Percentiles rank a stretch among this genome's conserved stretches.
Evolutionary conservation across 1,140 invertebrate genomes (phyloP).

Genomic region (Lordiphosa stackelbergi): DNA sequence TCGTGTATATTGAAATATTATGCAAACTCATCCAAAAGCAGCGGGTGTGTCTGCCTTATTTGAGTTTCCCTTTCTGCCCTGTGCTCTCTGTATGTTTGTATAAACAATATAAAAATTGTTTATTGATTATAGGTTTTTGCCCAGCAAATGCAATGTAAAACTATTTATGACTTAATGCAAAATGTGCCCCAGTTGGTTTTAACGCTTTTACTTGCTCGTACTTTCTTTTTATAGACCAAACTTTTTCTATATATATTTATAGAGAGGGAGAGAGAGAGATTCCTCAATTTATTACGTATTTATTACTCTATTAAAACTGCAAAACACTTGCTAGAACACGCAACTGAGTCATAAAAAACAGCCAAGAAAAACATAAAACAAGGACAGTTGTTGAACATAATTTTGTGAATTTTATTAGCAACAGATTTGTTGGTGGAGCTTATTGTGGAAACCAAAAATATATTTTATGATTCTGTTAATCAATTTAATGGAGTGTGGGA

Average conservation of each 20-base stretch:
- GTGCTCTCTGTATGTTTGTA: too few relatives aligned
- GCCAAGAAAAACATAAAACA: slow-evolving; percentile 26
- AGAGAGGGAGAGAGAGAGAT: neutral
- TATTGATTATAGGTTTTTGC: too few relatives aligned
- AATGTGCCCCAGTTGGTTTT: slow-evolving; percentile 10
- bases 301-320: slow-evolving; percentile 54
- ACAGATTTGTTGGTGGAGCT: slow-evolving; percentile 29
- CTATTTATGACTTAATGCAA: slow-evolving; percentile 43
- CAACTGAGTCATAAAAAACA: slow-evolving; percentile 6
- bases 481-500: slow-evolving; percentile 50
- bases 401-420: neutral
- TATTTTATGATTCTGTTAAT: slow-evolving; percentile 48
- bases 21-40: too few relatives aligned
- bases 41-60: too few relatives aligned
- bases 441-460: slow-evolving; percentile 11
- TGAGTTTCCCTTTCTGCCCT: too few relatives aligned
- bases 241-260: neutral
- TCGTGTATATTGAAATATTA: too few relatives aligned
- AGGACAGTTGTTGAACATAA: too few relatives aligned
- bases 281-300: slow-evolving; percentile 49
- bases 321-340: slow-evolving; percentile 47
- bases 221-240: slow-evolving; percentile 3
- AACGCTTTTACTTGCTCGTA: slow-evolving; percentile 3
- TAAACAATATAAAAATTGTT: slow-evolving; percentile 15
- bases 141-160: slow-evolving; percentile 49